Base-by-base conservation (phyloP, 2,888 invertebrate genomes). In the Pterostichus niger region DNA sequence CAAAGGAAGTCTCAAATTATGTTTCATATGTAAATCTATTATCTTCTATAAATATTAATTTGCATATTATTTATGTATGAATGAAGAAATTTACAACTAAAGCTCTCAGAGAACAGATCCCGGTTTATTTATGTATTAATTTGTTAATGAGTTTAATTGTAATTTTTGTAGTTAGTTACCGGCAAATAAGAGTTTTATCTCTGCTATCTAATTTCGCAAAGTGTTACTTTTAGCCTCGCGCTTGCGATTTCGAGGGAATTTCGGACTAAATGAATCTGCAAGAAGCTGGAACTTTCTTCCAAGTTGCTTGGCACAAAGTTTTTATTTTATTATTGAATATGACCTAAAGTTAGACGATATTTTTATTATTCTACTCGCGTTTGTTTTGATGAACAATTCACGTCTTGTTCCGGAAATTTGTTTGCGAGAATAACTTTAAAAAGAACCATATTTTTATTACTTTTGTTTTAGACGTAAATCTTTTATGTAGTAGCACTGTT, bases 271-370 rank as follows among this genome's bases (percentile, higher is more conserved):
- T 35, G 64, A 35, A 64, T 64, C 13, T 64, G 35, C n/a, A 59
- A 64, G 64, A 33, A 59, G 59, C 24, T 17, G 24, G 31, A 54
- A 31, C 5, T 59, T 15, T 17, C 10, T 11, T 11, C 64, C n/a
- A 11, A 13, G n/a, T 33, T 33, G n/a, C 64, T n/a, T 10, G 13
- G 64, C n/a, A 64, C 11, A 35, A 64, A 64, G n/a, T 64, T 64
- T 71, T 71, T 71, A 44, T 44, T 24, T 71, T 71, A 71, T 71
- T 44, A 71, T 40, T 71, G 68, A 44, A 71, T 71, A 71, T 71
- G 68, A 71, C 44, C 68, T 40, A 44, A 64, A 71, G 68, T 71
- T 71, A 17, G 46, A 44, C 61, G 64, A 40, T 13, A 44, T 71
- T 71, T 71, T 71, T 71, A 71, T 71, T 44, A 71, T 71, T 71